Evolutionary conservation across 2,888 invertebrate genomes (phyloP).

Genomic region (Campopleginae sp.): DNA sequence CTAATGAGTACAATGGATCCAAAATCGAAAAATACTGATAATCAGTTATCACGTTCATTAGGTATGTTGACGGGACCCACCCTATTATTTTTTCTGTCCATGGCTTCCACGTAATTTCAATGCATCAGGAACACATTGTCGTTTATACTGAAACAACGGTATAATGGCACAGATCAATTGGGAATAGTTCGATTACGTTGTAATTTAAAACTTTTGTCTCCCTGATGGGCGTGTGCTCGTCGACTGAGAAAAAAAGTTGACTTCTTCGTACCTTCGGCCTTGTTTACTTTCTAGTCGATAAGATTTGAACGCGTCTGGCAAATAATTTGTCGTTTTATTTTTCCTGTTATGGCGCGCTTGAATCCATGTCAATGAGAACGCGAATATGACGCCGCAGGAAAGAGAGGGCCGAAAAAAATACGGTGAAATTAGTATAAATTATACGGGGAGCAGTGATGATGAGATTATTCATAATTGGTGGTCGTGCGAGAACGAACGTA

Average conservation of each 20-base stretch:
- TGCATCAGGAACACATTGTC: not conserved
- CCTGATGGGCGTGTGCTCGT: not conserved
- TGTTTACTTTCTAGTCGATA: not conserved
- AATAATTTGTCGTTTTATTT: constrained; percentile 1
- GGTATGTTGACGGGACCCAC: not conserved
- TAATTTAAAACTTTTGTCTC: not conserved
- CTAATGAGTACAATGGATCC: constrained; percentile 10
- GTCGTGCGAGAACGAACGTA: not conserved
- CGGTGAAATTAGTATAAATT: constrained; percentile 10
- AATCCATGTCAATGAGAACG: constrained; percentile 5
- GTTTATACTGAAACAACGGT: not conserved
- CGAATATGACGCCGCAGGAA: not conserved
- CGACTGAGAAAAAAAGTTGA: not conserved
- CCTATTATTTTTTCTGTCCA: constrained; percentile 28
- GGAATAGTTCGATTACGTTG: not conserved
- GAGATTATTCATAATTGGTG: constrained; percentile 4
- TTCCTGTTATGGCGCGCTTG: not conserved
- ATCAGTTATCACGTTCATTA: constrained; percentile 52
- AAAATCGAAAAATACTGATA: constrained; percentile 36
- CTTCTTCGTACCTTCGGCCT: not conserved
- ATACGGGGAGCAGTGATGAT: not conserved
- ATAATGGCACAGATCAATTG: not conserved
- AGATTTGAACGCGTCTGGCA: not conserved
- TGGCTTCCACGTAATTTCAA: not conserved
- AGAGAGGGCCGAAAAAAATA: not conserved